Percentiles rank a stretch among this genome's conserved stretches.
Conservation (phyloP, 2,113 vertebrate genomes). For the Dinomys branickii region DNA sequence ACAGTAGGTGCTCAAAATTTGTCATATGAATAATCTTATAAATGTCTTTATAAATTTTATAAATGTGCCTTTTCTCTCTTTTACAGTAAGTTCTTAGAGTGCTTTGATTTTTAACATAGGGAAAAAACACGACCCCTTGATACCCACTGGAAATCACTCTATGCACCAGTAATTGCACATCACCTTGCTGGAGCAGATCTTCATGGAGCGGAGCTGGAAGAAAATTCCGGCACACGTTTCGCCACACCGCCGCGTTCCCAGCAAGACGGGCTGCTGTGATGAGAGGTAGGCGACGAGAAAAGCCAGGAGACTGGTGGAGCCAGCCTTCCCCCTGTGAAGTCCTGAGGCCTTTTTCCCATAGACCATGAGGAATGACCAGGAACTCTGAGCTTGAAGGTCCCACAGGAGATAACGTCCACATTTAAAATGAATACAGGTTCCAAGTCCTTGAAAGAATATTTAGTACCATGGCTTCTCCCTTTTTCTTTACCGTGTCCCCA, state of each 20-base stretch:
- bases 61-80: neutral
- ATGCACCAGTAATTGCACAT: neutral
- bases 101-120: slow-evolving; percentile 26
- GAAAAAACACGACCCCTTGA: neutral
- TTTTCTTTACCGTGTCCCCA: neutral
- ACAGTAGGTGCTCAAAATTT: neutral
- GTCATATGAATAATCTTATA: neutral
- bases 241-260: neutral
- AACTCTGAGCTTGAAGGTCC: neutral
- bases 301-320: neutral
- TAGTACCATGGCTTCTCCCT: neutral
- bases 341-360: neutral
- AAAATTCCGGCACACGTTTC: neutral
- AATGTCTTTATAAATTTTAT: neutral
- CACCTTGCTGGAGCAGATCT: neutral
- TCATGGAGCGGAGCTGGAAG: neutral
- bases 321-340: neutral
- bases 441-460: neutral
- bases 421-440: neutral
- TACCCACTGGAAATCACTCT: slow-evolving; percentile 8
- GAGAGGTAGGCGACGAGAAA: neutral
- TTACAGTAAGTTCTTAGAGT: neutral
- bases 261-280: neutral
- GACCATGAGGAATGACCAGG: neutral
- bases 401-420: neutral